Conservation (phyloP, 2,888 invertebrate species). For the Chorisops tibialis region DNA sequence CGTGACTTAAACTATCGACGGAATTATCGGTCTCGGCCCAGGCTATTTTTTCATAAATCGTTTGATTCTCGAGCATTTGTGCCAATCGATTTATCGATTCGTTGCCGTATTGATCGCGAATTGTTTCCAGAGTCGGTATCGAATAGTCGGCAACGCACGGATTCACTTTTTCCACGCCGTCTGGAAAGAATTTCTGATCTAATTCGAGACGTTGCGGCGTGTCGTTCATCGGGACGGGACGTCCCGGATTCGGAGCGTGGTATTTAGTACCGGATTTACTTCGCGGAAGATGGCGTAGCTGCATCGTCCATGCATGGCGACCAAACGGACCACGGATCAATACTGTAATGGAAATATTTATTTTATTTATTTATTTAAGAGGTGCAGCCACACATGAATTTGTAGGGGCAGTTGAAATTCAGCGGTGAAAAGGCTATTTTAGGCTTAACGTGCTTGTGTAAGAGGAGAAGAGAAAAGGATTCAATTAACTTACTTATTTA, state of each 20-base stretch:
- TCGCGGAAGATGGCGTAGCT: constrained; percentile 81
- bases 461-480: too few relatives aligned
- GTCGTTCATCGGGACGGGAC: constrained; percentile 76
- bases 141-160: constrained; percentile 86
- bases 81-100: constrained; percentile 60
- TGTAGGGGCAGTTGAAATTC: too few relatives aligned
- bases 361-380: too few relatives aligned
- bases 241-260: constrained; percentile 58
- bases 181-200: constrained; percentile 74
- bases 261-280: constrained; percentile 68
- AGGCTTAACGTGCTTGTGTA: too few relatives aligned
- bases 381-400: too few relatives aligned
- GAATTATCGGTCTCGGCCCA: constrained; percentile 54
- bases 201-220: constrained; percentile 62
- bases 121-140: constrained; percentile 81
- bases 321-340: constrained; percentile 91
- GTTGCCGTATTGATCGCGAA: constrained; percentile 59
- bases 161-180: constrained; percentile 72
- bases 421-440: too few relatives aligned
- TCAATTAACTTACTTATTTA: too few relatives aligned
- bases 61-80: constrained; percentile 69
- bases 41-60: constrained; percentile 57
- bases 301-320: constrained; percentile 91
- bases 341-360: constrained; percentile 60
- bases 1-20: constrained; percentile 53